Conservation (phyloP, 1,140 invertebrate species). For the Ceratosolen solmsi region DNA sequence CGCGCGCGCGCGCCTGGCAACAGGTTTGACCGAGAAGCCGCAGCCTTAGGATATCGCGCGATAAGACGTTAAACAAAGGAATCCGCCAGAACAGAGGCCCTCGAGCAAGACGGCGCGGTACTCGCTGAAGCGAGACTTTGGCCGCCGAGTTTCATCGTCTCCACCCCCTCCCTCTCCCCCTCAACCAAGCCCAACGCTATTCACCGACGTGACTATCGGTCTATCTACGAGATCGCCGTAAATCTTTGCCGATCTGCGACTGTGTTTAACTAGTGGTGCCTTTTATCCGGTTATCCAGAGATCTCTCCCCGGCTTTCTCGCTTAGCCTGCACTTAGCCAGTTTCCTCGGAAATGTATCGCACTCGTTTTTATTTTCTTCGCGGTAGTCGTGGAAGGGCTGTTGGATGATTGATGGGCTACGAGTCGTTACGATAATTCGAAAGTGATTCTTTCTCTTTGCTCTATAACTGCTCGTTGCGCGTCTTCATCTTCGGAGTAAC, state of each 20-base stretch:
- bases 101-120: slow-evolving; percentile 60
- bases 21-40: neutral
- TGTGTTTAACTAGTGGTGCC: neutral
- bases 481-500: no score
- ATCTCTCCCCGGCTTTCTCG: neutral
- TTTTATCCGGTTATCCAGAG: neutral
- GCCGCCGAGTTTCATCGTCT: neutral
- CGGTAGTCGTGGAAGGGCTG: no score
- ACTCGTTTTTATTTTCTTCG: neutral
- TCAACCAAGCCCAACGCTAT: neutral
- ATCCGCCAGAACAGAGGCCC: slow-evolving; percentile 62
- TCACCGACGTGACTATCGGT: neutral
- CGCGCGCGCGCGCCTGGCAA: slow-evolving; percentile 48
- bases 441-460: neutral
- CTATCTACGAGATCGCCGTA: neutral
- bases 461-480: neutral
- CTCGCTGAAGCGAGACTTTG: slow-evolving; percentile 48
- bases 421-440: neutral
- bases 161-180: slow-evolving; percentile 48
- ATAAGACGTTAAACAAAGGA: slow-evolving; percentile 71
- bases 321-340: neutral
- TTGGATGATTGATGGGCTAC: neutral
- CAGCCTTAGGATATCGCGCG: slow-evolving; percentile 65
- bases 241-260: neutral
- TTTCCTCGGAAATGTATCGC: neutral